Percentiles rank a stretch among this genome's conserved stretches.
phyloP scores from a whole-genome alignment of 2,113 vertebrate species.

The Acrocephalus arundinaceus region DNA sequence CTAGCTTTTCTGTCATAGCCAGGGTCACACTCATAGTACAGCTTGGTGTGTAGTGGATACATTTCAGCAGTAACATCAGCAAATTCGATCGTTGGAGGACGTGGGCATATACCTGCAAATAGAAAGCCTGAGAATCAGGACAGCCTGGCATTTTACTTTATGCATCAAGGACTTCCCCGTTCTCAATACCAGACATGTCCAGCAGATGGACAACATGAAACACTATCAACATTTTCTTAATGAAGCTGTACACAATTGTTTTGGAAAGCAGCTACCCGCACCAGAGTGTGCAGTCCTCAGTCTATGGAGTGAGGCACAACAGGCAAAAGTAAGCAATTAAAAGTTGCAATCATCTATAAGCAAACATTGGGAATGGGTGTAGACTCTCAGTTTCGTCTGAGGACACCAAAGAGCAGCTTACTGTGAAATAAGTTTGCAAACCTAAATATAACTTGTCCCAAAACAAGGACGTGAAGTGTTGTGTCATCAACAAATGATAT shows the following conservation, averaged over 20 bases:
- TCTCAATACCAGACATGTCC: background rate
- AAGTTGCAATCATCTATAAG: background rate
- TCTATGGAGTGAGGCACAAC: background rate
- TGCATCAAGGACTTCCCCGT: background rate
- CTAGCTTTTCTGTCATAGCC: background rate
- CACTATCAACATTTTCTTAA: background rate
- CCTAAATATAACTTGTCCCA: conserved; percentile 44
- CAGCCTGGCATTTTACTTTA: background rate
- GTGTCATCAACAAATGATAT: conserved; percentile 20
- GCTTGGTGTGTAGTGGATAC: background rate
- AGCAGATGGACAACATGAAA: background rate
- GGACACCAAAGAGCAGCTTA: background rate
- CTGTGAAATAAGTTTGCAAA: conserved; percentile 35
- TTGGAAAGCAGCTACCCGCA: background rate
- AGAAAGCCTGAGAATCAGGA: background rate
- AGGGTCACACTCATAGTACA: background rate
- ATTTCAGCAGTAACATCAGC: background rate
- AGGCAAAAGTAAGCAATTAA: background rate
- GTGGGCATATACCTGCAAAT: background rate
- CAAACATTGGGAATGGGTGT: background rate
- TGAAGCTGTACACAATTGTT: background rate
- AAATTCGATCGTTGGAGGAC: background rate
- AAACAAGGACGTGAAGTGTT: background rate
- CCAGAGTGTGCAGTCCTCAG: background rate
- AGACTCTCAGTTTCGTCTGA: background rate